A percentile compares a stretch with the other conserved stretches of the same genome.
phyloP scores from a whole-genome alignment of 2,113 vertebrate species.

The Isichthys henryi region DNA sequence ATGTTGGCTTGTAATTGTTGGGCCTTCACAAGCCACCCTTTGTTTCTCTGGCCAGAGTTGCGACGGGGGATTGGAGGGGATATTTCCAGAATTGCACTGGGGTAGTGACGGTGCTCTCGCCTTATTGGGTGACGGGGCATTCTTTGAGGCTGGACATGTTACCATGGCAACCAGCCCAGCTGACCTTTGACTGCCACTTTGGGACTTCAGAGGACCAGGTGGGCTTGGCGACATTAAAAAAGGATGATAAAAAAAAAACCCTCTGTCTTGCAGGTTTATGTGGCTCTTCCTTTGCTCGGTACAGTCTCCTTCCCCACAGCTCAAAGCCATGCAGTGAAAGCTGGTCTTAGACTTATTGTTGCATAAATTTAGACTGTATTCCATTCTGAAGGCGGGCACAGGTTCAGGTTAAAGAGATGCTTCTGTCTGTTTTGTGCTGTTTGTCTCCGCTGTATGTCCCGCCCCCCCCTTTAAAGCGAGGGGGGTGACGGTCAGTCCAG shows the following conservation, averaged over 20 bases:
- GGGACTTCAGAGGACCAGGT: not conserved
- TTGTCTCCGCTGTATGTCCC: not conserved
- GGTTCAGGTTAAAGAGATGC: not conserved
- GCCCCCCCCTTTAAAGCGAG: not conserved
- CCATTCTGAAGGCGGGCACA: not conserved
- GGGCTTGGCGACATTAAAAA: not conserved
- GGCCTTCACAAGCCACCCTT: constrained; percentile 10
- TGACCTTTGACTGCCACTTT: constrained; percentile 2
- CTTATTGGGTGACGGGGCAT: not conserved
- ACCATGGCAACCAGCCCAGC: constrained; percentile 1
- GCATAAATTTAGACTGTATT: not conserved
- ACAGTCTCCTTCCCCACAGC: not conserved
- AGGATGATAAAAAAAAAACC: not conserved
- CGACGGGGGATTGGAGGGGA: not conserved
- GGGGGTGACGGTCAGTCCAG: not conserved
- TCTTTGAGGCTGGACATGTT: not conserved
- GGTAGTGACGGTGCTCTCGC: not conserved
- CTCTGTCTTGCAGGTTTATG: not conserved
- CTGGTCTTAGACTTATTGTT: not conserved
- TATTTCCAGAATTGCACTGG: constrained; percentile 21
- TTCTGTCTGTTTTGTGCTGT: not conserved
- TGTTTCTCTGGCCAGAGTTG: constrained; percentile 7
- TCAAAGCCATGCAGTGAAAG: not conserved
- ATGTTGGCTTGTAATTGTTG: constrained; percentile 14
- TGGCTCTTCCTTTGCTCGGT: not conserved